phyloP scores from a whole-genome alignment of 1,140 invertebrate genomes.

The Aricia agestis region DNA sequence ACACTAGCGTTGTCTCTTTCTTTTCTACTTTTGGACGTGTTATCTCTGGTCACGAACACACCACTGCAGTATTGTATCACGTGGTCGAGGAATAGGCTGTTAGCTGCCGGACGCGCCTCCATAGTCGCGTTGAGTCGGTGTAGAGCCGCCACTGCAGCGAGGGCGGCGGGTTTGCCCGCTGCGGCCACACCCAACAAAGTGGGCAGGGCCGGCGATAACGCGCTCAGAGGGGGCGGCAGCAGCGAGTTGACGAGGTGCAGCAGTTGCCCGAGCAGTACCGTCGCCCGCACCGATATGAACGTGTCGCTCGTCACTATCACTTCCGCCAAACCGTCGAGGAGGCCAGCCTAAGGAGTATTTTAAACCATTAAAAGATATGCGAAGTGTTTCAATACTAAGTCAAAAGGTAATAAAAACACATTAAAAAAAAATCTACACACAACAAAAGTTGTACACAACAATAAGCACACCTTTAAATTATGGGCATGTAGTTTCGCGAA shows the following conservation, averaged over 20 bases:
- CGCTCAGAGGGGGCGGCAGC: conserved; percentile 89
- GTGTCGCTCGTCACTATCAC: conserved; percentile 93
- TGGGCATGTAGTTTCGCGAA: no score
- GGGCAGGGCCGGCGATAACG: conserved; percentile 88
- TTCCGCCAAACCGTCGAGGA: conserved; percentile 92
- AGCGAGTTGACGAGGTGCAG: conserved; percentile 90
- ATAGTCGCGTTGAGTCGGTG: conserved; percentile 87
- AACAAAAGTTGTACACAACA: no score
- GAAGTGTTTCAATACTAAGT: no score
- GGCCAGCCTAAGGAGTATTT: conserved; percentile 77
- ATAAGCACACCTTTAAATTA: no score
- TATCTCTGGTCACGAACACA: conserved; percentile 45
- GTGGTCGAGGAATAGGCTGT: conserved; percentile 90
- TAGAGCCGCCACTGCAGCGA: conserved; percentile 87
- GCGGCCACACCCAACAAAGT: conserved; percentile 83
- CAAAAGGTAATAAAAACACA: no score
- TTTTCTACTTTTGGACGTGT: conserved; percentile 55
- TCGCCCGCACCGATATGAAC: conserved; percentile 92
- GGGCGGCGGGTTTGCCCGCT: conserved; percentile 84
- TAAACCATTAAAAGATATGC: no score
- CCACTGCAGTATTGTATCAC: conserved; percentile 79
- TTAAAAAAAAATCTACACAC: no score
- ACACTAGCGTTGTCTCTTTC: conserved; percentile 62
- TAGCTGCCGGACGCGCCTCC: conserved; percentile 85
- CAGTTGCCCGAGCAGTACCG: conserved; percentile 90